These are phyloP conservation scores for Hirtodrosophila duncani DNA, from an alignment of 2,888 invertebrate species.

Conservation along the genomic window DNA sequence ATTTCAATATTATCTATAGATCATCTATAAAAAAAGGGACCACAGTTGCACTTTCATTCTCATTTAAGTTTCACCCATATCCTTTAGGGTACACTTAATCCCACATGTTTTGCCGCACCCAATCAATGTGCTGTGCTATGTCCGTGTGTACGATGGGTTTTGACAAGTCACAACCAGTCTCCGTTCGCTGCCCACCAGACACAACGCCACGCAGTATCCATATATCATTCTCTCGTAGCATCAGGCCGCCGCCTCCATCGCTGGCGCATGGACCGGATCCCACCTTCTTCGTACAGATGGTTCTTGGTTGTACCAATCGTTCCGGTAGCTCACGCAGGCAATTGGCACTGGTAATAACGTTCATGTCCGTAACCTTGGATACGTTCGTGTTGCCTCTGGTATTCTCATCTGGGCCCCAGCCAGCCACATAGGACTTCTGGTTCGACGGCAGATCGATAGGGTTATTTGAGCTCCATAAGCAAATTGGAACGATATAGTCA, in stretches of 20 bases:
- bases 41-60: not conserved
- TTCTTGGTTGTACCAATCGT: constrained; percentile 59
- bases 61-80: not conserved
- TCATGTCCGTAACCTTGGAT: constrained; percentile 78
- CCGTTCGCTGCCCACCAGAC: constrained; percentile 73
- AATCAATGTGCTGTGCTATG: constrained; percentile 80
- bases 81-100: constrained; percentile 14
- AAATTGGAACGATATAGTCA: constrained; percentile 67
- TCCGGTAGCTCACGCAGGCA: constrained; percentile 78
- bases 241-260: constrained; percentile 83
- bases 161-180: constrained; percentile 80
- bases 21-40: constrained; percentile 8
- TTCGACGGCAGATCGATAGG: constrained; percentile 74
- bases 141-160: constrained; percentile 84
- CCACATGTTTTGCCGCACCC: constrained; percentile 78
- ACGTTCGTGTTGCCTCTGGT: constrained; percentile 55
- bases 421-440: constrained; percentile 79
- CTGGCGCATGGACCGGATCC: constrained; percentile 76
- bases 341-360: constrained; percentile 79
- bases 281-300: constrained; percentile 73
- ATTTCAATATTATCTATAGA: constrained; percentile 8
- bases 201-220: constrained; percentile 80
- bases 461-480: constrained; percentile 69
- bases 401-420: constrained; percentile 79
- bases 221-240: constrained; percentile 76